These are phyloP conservation scores for Drosophila phalerata DNA, from an alignment of 2,888 invertebrate species.

Conservation along the genomic window DNA sequence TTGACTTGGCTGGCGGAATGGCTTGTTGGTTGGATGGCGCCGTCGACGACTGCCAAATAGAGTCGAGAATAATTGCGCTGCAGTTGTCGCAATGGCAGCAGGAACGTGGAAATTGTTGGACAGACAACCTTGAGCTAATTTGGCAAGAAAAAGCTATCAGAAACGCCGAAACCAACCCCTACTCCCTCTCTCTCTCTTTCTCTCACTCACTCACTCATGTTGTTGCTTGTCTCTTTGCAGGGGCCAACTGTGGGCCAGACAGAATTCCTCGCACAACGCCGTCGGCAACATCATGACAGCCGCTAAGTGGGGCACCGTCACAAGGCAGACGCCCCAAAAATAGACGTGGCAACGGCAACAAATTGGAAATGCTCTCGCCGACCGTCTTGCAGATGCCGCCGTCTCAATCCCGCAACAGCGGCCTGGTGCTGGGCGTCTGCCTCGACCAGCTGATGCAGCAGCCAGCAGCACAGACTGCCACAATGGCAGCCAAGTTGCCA, in stretches of 20 bases:
- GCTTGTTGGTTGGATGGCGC: conserved; percentile 52
- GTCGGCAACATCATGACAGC: conserved; percentile 73
- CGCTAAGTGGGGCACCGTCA: conserved; percentile 81
- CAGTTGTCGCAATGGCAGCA: conserved; percentile 67
- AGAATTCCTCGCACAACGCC: conserved; percentile 66
- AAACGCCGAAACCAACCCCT: conserved; percentile 1
- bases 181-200: conserved; percentile 2
- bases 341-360: conserved; percentile 56
- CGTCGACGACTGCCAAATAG: conserved; percentile 65
- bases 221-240: conserved; percentile 53
- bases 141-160: conserved; percentile 55
- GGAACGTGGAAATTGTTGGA: conserved; percentile 54
- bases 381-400: conserved; percentile 79
- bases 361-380: conserved; percentile 64
- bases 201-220: conserved; percentile 21
- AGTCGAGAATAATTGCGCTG: conserved; percentile 75
- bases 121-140: conserved; percentile 81
- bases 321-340: conserved; percentile 80
- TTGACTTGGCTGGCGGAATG: conserved; percentile 38
- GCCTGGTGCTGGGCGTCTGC: conserved; percentile 73
- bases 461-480: conserved; percentile 16
- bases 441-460: conserved; percentile 74
- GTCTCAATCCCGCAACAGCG: conserved; percentile 51
- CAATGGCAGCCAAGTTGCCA: conserved; percentile 27
- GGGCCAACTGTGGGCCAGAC: conserved; percentile 73